Percentiles rank a stretch among this genome's conserved stretches.
phyloP scores from a whole-genome alignment of 2,113 vertebrate species.

The Pseudopodoces humilis region DNA sequence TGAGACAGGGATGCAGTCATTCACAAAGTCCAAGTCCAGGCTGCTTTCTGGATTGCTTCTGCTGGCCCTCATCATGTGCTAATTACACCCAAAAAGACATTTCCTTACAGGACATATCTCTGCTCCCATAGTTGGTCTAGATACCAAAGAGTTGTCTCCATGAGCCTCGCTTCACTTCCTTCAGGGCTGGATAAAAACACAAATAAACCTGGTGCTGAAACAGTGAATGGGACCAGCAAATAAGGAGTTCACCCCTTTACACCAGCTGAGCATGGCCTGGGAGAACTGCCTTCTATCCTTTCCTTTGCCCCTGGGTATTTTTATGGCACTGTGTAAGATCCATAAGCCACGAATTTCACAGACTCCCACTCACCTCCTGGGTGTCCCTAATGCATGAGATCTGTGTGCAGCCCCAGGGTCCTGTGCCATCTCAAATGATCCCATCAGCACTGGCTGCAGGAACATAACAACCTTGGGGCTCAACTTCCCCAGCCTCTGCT shows the following conservation, averaged over 20 bases:
- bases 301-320: not conserved
- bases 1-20: not conserved
- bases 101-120: not conserved
- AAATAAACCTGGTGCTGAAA: not conserved
- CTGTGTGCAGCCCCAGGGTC: rapidly evolving
- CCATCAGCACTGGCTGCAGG: not conserved
- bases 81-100: not conserved
- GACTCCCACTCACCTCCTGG: not conserved
- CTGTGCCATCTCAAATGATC: not conserved
- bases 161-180: not conserved
- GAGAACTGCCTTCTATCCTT: not conserved
- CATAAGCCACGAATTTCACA: not conserved
- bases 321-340: not conserved
- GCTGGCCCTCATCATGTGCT: not conserved
- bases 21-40: not conserved
- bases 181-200: not conserved
- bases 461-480: rapidly evolving
- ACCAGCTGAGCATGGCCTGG: not conserved
- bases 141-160: not conserved
- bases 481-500: not conserved
- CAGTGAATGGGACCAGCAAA: not conserved
- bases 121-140: not conserved
- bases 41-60: not conserved
- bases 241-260: not conserved
- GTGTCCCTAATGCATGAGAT: not conserved